Percentiles rank a stretch among this genome's conserved stretches.
These are phyloP conservation scores for Ptychoptera contaminata DNA, from an alignment of 2,888 invertebrate genomes.

Conservation along the genomic window DNA sequence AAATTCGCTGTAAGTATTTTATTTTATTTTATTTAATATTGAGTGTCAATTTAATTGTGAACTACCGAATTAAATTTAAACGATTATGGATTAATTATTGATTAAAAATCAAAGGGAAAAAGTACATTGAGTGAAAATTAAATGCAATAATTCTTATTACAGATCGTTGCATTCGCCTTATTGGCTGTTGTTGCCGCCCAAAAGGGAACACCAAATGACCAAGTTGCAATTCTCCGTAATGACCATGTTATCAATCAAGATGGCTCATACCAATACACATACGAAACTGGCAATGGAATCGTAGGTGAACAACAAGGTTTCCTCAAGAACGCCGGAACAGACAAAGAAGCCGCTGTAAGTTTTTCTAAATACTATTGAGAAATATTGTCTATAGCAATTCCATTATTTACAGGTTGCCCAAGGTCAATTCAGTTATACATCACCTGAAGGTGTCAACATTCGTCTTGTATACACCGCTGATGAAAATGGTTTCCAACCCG, in stretches of 20 bases:
- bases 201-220: conserved; percentile 12
- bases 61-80: not conserved
- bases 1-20: conserved; percentile 6
- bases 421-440: conserved; percentile 51
- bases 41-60: not conserved
- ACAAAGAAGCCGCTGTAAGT: conserved; percentile 23
- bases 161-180: conserved; percentile 14
- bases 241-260: no score
- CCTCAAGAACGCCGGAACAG: conserved; percentile 40
- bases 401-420: conserved; percentile 32
- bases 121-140: not conserved
- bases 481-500: conserved; percentile 46
- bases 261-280: conserved; percentile 24
- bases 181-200: conserved; percentile 16
- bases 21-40: not conserved
- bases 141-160: not conserved
- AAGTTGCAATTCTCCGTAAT: conserved; percentile 20
- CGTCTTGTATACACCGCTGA: conserved; percentile 53
- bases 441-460: conserved; percentile 54
- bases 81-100: not conserved
- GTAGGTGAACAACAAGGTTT: conserved; percentile 43
- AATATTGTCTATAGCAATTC: no score
- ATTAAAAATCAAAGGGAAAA: not conserved
- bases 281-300: conserved; percentile 47
- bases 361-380: not conserved